Percentiles rank a stretch among this genome's conserved stretches.
Evolutionary conservation across 2,113 vertebrate species (phyloP).

Genomic region (Gadus chalcogrammus): DNA sequence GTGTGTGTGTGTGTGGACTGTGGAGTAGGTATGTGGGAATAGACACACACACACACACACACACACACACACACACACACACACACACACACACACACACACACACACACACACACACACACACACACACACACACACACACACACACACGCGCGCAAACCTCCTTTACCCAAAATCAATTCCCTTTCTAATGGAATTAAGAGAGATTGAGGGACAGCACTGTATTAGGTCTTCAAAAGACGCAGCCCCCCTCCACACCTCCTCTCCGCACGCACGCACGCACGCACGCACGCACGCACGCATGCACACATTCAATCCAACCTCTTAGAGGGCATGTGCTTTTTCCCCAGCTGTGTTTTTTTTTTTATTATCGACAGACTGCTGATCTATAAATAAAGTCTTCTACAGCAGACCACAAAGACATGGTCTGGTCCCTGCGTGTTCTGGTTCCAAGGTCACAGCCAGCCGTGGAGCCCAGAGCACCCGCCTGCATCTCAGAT

Average conservation of each 20-base stretch:
- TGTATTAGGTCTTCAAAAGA: slow-evolving; percentile 71
- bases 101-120: background rate
- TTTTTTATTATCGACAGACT: slow-evolving; percentile 84
- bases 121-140: background rate
- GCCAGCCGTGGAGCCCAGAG: slow-evolving; percentile 58
- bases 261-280: background rate
- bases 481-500: slow-evolving; percentile 52
- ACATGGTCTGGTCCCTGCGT: slow-evolving; percentile 73
- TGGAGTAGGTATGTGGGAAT: slow-evolving; percentile 12
- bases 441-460: slow-evolving; percentile 90
- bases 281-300: slow-evolving; percentile 1
- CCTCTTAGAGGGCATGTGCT: slow-evolving; percentile 24
- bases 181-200: slow-evolving; percentile 77
- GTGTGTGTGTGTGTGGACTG: slow-evolving; percentile 23
- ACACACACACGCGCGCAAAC: background rate
- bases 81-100: background rate
- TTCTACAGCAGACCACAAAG: slow-evolving; percentile 78
- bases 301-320: slow-evolving; percentile 16
- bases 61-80: background rate
- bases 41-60: slow-evolving; percentile 3
- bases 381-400: slow-evolving; percentile 93
- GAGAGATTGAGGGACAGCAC: slow-evolving; percentile 67
- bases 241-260: slow-evolving; percentile 42
- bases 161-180: slow-evolving; percentile 62
- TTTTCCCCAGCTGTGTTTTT: slow-evolving; percentile 51